These are phyloP conservation scores for Papilio gigon DNA, from an alignment of 2,888 invertebrate genomes.

Conservation along the genomic window DNA sequence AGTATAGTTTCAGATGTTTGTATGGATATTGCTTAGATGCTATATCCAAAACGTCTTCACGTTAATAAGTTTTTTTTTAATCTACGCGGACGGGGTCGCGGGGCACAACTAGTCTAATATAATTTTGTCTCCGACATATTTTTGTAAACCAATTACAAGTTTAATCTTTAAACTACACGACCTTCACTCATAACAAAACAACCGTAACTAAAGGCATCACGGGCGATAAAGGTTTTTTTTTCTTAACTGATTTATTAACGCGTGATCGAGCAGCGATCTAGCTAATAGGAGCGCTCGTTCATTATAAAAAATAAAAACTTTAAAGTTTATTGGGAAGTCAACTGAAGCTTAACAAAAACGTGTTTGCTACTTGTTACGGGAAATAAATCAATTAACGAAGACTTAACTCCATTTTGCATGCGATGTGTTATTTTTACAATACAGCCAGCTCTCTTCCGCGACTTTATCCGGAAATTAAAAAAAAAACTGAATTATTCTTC, in stretches of 20 bases:
- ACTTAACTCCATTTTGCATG: slow-evolving; percentile 17
- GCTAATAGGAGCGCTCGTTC: slow-evolving; percentile 23
- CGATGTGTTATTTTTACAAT: not conserved
- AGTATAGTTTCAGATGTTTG: too few relatives aligned
- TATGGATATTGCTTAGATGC: too few relatives aligned
- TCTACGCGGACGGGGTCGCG: too few relatives aligned
- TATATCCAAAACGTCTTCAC: too few relatives aligned
- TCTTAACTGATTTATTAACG: slow-evolving; percentile 21
- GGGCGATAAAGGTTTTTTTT: slow-evolving; percentile 18
- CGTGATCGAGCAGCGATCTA: slow-evolving; percentile 20
- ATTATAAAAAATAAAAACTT: slow-evolving; percentile 29
- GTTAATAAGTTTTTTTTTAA: too few relatives aligned
- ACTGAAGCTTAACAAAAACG: slow-evolving; percentile 17
- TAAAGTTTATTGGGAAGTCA: slow-evolving; percentile 33
- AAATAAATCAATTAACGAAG: slow-evolving; percentile 23
- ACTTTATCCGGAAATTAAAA: too few relatives aligned
- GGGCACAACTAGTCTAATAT: too few relatives aligned
- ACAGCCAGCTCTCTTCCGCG: too few relatives aligned
- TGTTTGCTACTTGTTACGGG: slow-evolving; percentile 18
- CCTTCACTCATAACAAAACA: slow-evolving; percentile 12
- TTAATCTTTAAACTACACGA: slow-evolving; percentile 2
- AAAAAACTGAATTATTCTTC: not conserved
- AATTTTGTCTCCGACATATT: too few relatives aligned
- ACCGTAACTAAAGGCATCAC: slow-evolving; percentile 23
- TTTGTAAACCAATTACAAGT: not conserved